Base-by-base conservation (phyloP, 2,113 vertebrate species). In the Cisticola juncidis region DNA sequence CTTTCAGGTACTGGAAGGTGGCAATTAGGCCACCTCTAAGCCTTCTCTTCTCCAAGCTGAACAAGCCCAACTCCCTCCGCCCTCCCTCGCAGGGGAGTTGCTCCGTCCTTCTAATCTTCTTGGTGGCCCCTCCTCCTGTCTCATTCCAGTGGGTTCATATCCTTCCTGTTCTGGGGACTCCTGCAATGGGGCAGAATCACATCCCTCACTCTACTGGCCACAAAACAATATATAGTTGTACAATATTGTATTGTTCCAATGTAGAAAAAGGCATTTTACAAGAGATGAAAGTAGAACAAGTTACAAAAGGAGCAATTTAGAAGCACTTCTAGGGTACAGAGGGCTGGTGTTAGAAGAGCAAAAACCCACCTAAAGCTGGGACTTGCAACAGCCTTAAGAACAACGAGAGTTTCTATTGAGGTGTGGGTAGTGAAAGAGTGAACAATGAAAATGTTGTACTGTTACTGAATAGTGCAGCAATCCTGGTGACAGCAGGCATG, bases 321-420 rank as follows among this genome's bases (percentile, higher is more conserved):
- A 80, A 95, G 47, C 15, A 33, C 3, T 78, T 61, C 29, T 8
- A 58, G 11, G 26, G 33, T 25, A 50, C 0, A 2, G 66, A 69
- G 15, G 12, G 18, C 26, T 81, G 45, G 6, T 14, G 8, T 31
- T n/a, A 36, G 36, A 24, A 66, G 13, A 64, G 35, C 7, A 58
- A 80, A 95, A 83, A 14, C 13, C 10, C 45, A 28, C 31, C 11
- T 40, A 66, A 80, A 91, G 35, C 6, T 20, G 5, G 80, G 10
- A 26, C 38, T 68, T 85, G 17, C 26, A 40, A 31, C 3, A 21
- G 35, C 22, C 56, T 51, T 64, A 38, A 48, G 35, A 58, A 11
- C 40, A 80, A 71, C 10, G 77, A 26, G 36, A 83, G 56, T 73
- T 86, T 69, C 42, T 64, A 4, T 19, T 12, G 1, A 0, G 0